Evolutionary conservation across 1,140 invertebrate genomes (phyloP).

Genomic region (Drosophila serrata): DNA sequence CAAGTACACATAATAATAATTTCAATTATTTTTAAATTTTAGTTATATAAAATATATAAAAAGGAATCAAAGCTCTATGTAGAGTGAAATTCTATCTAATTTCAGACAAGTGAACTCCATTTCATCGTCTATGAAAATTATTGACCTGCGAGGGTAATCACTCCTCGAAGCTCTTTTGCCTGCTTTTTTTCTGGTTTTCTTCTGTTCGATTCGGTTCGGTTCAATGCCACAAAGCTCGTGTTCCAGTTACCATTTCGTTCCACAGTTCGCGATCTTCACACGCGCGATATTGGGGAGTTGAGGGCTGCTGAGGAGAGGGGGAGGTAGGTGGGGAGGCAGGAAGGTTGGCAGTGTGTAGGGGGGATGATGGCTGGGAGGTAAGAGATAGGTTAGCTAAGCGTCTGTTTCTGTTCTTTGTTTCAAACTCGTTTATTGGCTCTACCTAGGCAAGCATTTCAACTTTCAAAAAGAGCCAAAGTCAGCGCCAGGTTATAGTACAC

Average conservation of each 20-base stretch:
- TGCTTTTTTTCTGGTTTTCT: slow-evolving; percentile 31
- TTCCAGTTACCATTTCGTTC: slow-evolving; percentile 71
- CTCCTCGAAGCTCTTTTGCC: slow-evolving; percentile 7
- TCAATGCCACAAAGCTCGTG: slow-evolving; percentile 40
- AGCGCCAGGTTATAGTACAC: slow-evolving; percentile 65
- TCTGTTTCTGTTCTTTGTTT: slow-evolving; percentile 83
- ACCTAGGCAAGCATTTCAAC: slow-evolving; percentile 71
- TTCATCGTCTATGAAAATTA: neutral
- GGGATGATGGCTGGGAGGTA: slow-evolving; percentile 14
- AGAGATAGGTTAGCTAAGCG: slow-evolving; percentile 59
- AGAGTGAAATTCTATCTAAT: neutral
- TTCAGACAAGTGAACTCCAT: neutral
- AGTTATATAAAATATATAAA: neutral
- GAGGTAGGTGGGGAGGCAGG: neutral
- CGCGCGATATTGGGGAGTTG: slow-evolving; percentile 37
- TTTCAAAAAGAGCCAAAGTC: slow-evolving; percentile 73
- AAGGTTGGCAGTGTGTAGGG: too few species aligned
- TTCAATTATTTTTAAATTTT: neutral
- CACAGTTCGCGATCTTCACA: slow-evolving; percentile 72
- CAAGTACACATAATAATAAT: too few species aligned
- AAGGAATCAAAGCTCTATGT: neutral
- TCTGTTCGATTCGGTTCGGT: slow-evolving; percentile 24
- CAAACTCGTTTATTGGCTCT: slow-evolving; percentile 77
- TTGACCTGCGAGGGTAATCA: too few species aligned
- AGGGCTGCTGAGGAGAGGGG: neutral